These are phyloP conservation scores for Cheilosia urbana DNA, from an alignment of 2,888 invertebrate species.

Conservation along the genomic window DNA sequence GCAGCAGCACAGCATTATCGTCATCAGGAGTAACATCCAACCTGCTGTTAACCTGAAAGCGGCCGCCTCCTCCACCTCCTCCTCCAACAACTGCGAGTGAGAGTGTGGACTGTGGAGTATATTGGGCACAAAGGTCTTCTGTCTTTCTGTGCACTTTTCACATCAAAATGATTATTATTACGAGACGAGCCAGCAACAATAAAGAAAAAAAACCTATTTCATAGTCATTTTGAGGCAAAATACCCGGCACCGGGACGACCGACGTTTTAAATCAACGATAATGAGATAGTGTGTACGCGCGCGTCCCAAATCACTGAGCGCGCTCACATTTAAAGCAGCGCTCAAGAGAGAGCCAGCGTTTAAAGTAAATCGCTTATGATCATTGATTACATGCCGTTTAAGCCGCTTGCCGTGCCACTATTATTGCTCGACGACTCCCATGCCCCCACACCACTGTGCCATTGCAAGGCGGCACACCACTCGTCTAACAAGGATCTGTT, in stretches of 20 bases:
- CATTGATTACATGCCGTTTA: slow-evolving; percentile 73
- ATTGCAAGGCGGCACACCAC: slow-evolving; percentile 4
- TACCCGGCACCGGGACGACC: slow-evolving; percentile 32
- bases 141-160: slow-evolving; percentile 66
- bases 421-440: slow-evolving; percentile 2
- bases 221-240: slow-evolving; percentile 56
- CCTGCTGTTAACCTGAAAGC: slow-evolving; percentile 71
- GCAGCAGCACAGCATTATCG: slow-evolving; percentile 73
- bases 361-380: slow-evolving; percentile 74
- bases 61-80: slow-evolving; percentile 33
- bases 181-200: slow-evolving; percentile 27
- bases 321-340: slow-evolving; percentile 4
- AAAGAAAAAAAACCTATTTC: slow-evolving; percentile 22
- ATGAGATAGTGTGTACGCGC: slow-evolving; percentile 74
- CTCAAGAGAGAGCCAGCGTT: slow-evolving; percentile 42
- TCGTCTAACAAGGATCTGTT: slow-evolving; percentile 39
- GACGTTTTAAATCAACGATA: slow-evolving; percentile 73
- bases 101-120: slow-evolving; percentile 43
- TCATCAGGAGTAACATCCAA: slow-evolving; percentile 74
- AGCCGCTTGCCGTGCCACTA: slow-evolving; percentile 54
- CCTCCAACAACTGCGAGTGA: slow-evolving; percentile 31
- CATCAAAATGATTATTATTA: slow-evolving; percentile 74
- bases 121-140: slow-evolving; percentile 55
- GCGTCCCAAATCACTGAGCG: slow-evolving; percentile 57
- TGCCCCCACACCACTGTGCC: background rate